Conservation (phyloP, 1,140 invertebrate genomes). For the Cheumatopsyche charites region DNA sequence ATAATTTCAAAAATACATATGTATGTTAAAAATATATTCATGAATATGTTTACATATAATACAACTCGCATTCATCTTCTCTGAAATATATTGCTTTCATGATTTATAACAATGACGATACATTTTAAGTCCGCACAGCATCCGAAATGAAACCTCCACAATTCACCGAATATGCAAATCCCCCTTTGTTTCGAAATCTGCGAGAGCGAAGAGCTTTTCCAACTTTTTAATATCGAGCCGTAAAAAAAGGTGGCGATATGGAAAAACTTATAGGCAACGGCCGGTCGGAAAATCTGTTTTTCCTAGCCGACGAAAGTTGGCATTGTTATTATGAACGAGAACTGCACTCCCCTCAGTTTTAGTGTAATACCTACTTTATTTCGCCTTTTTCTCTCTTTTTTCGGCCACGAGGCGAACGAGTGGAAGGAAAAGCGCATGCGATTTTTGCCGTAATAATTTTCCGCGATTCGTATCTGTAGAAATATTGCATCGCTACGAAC, state of each 20-base stretch:
- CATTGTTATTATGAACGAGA: not conserved
- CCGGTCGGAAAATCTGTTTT: slow-evolving; percentile 25
- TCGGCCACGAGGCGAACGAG: not conserved
- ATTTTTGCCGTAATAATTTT: slow-evolving; percentile 16
- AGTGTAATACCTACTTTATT: not conserved
- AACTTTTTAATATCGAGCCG: slow-evolving; percentile 36
- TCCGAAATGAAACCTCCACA: no score
- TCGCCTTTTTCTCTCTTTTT: not conserved
- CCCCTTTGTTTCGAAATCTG: not conserved
- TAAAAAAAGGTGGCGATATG: slow-evolving; percentile 33
- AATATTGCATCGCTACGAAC: not conserved
- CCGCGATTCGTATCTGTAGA: slow-evolving; percentile 9
- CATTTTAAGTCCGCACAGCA: no score
- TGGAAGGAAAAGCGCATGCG: not conserved
- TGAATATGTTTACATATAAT: no score
- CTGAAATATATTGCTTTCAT: no score
- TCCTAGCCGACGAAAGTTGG: slow-evolving; percentile 14
- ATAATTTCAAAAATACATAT: no score
- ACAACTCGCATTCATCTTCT: no score
- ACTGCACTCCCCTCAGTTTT: not conserved
- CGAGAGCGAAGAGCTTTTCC: not conserved
- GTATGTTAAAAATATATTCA: no score
- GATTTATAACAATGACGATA: no score
- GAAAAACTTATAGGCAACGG: slow-evolving; percentile 37
- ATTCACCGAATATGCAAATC: no score